Evolutionary conservation across 2,888 invertebrate genomes (phyloP).

Genomic region (Pelosia muscerda): DNA sequence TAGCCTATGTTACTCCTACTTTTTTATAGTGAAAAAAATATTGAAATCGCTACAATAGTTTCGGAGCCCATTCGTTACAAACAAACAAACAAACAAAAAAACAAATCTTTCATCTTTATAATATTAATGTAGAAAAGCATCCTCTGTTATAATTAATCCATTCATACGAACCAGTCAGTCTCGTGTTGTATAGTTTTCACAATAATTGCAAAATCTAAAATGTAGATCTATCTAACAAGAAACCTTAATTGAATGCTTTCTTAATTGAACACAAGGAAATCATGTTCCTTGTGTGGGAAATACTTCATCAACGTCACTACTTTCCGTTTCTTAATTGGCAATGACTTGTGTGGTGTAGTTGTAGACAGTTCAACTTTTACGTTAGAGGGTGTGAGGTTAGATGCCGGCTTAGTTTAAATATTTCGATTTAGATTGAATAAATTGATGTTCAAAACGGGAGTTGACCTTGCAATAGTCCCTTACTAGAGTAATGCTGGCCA

Average conservation of each 20-base stretch:
- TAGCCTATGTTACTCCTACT: too few relatives aligned
- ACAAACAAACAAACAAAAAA: too few relatives aligned
- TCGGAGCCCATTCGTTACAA: too few relatives aligned
- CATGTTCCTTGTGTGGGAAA: slow-evolving; percentile 1
- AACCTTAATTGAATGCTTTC: background rate
- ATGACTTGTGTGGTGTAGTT: background rate
- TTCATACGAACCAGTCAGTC: background rate
- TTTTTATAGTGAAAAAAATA: too few relatives aligned
- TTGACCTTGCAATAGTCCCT: too few relatives aligned
- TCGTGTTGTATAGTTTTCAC: background rate
- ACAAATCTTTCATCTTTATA: too few relatives aligned
- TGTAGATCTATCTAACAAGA: background rate
- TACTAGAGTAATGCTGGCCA: too few relatives aligned
- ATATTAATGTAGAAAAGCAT: too few relatives aligned
- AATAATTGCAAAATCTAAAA: slow-evolving; percentile 3
- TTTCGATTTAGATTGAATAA: too few relatives aligned
- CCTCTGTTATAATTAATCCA: background rate
- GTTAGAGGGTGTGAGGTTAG: background rate
- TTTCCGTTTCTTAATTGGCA: slow-evolving; percentile 4
- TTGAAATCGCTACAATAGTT: too few relatives aligned
- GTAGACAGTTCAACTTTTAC: background rate
- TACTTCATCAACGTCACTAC: background rate
- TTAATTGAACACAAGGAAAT: background rate
- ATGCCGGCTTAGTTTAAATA: background rate
- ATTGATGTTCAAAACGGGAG: too few relatives aligned